Evolutionary conservation across 2,113 vertebrate species (phyloP).

Genomic region (Stegastes partitus): DNA sequence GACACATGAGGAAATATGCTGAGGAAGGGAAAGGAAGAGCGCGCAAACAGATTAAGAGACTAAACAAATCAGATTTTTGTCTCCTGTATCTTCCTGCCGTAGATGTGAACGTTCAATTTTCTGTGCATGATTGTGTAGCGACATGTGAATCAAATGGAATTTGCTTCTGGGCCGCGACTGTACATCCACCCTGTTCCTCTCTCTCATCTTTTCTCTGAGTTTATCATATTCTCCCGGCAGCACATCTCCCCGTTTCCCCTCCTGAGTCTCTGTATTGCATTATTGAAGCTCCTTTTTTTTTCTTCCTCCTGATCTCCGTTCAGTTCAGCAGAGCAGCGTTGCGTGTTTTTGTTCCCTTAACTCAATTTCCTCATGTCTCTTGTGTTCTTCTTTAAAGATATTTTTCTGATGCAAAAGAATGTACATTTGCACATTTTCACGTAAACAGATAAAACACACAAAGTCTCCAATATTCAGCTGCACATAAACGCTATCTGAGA

Average conservation of each 20-base stretch:
- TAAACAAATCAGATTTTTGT: slow-evolving; percentile 29
- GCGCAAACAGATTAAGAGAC: not conserved
- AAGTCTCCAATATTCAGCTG: no score
- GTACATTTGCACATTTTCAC: no score
- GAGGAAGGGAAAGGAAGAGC: not conserved
- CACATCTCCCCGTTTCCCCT: slow-evolving; percentile 35
- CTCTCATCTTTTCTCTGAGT: slow-evolving; percentile 38
- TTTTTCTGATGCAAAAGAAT: not conserved
- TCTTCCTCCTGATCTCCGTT: not conserved
- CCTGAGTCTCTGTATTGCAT: slow-evolving; percentile 42
- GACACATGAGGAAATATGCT: slow-evolving; percentile 24
- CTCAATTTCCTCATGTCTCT: slow-evolving; percentile 13
- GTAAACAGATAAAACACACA: no score
- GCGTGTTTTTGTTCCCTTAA: not conserved
- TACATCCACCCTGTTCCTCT: slow-evolving; percentile 5
- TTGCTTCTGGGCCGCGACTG: slow-evolving; percentile 47
- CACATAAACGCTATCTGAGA: no score
- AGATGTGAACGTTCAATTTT: not conserved
- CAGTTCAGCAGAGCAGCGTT: slow-evolving; percentile 12
- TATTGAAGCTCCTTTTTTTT: slow-evolving; percentile 52
- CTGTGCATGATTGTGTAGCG: not conserved
- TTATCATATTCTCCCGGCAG: slow-evolving; percentile 44
- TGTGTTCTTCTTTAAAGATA: slow-evolving; percentile 1
- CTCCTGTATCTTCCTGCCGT: not conserved
- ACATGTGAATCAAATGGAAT: slow-evolving; percentile 24